Percentiles rank a stretch among this genome's conserved stretches.
Evolutionary conservation across 2,888 invertebrate genomes (phyloP).

Genomic region (Acronicta alni): DNA sequence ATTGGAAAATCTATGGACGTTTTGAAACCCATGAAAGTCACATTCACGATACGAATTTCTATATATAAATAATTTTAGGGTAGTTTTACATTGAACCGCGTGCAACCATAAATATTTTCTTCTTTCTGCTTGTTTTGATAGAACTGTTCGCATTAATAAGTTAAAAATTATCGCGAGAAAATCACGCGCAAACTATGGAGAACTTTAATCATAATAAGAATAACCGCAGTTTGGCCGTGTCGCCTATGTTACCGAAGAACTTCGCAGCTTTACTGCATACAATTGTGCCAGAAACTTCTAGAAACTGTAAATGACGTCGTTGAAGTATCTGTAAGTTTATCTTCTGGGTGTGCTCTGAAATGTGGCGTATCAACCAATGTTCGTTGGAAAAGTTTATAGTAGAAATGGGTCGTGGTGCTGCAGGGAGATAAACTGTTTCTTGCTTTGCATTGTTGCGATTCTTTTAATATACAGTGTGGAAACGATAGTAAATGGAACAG

Average conservation of each 20-base stretch:
- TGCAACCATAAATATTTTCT: neutral
- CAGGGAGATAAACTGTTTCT: slow-evolving; percentile 19
- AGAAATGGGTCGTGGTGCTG: slow-evolving; percentile 21
- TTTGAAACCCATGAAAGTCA: too few species aligned
- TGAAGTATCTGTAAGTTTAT: slow-evolving; percentile 51
- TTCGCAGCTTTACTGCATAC: slow-evolving; percentile 51
- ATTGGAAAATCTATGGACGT: too few species aligned
- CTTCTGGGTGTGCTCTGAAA: slow-evolving; percentile 29
- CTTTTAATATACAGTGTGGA: too few species aligned
- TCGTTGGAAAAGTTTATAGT: slow-evolving; percentile 32
- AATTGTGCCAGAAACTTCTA: slow-evolving; percentile 40
- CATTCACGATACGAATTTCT: too few species aligned
- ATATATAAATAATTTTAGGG: too few species aligned
- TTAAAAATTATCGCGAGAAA: slow-evolving; percentile 20
- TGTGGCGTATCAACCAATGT: slow-evolving; percentile 28
- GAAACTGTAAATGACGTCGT: slow-evolving; percentile 49
- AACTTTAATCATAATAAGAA: slow-evolving; percentile 55
- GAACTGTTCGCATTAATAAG: slow-evolving; percentile 7
- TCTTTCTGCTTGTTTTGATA: too few species aligned
- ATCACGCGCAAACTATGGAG: slow-evolving; percentile 38
- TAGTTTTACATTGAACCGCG: too few species aligned
- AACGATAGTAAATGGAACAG: too few species aligned
- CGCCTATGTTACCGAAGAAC: slow-evolving; percentile 37
- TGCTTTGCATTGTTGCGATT: slow-evolving; percentile 12
- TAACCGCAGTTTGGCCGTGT: slow-evolving; percentile 42